Evolutionary conservation across 1,140 invertebrate genomes (phyloP).

Genomic region (Trichomalopsis sarcophagae): DNA sequence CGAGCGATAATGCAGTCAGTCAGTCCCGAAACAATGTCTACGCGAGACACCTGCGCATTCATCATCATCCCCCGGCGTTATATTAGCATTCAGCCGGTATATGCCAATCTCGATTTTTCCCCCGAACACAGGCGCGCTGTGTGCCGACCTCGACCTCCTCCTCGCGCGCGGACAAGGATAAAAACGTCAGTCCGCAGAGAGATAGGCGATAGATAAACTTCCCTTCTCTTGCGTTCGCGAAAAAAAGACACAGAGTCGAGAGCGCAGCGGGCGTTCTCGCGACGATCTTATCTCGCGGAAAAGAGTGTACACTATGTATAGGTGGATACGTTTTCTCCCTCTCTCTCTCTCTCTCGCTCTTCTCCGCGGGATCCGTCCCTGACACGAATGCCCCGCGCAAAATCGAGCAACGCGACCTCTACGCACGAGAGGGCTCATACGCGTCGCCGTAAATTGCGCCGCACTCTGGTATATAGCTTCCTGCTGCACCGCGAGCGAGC

Average conservation of each 20-base stretch:
- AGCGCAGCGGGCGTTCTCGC: neutral
- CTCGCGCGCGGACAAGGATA: neutral
- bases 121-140: too few relatives aligned
- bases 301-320: neutral
- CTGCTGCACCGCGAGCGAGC: neutral
- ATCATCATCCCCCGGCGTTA: neutral
- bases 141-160: neutral
- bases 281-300: constrained; percentile 3
- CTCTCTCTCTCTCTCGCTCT: neutral
- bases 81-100: neutral
- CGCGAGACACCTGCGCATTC: neutral
- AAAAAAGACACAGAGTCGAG: neutral
- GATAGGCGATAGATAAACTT: constrained; percentile 5
- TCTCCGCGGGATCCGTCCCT: neutral
- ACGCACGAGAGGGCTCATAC: neutral
- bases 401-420: too few relatives aligned
- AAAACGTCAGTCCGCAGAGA: neutral
- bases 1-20: neutral
- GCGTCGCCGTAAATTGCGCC: neutral
- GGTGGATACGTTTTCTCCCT: neutral
- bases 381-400: neutral
- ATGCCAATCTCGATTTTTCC: neutral
- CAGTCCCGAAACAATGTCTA: neutral
- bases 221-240: neutral
- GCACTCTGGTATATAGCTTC: neutral